Evolutionary conservation across 1,140 invertebrate species (phyloP), one percentile per base, ranked within the genome.

Genomic region (Ephestia elutella): DNA sequence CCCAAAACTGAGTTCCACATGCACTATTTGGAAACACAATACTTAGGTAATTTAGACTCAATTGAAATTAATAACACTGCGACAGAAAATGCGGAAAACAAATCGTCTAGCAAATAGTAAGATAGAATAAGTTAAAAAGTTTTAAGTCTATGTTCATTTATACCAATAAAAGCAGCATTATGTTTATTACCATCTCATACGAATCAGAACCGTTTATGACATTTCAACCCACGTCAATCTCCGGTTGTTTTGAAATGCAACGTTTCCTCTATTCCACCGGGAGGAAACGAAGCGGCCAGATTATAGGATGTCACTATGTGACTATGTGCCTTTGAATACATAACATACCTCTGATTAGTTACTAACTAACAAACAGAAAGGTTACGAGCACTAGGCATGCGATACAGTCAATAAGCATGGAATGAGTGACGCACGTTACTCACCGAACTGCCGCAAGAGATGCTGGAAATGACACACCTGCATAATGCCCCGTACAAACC

Each of bases 381-480:
- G 1, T 5, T 15, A 44, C 7, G 38, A 44, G 38, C 38, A 44
- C 15, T 44, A n/a, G 38, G 38, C 38, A 44, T 44, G 38, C 38
- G 15, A 71, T 71, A 68, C 66, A 60, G 48, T 18, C 54, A 60
- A 49, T 13, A 65, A 63, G 57, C 57, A 63, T 59, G 60, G 49
- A 49, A 51, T 49, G 21, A 21, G 9, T 69, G 66, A 65, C 63
- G 57, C 62, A 54, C 57, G 17, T 18, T 85, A 90, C 89, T 90
- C 79, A 90, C 89, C 89, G 81, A 89, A 86, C 74, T 88, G 89
- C 72, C 86, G 76, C 69, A 90, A 70, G 50, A 90, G 89, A 68
- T 90, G 89, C 78, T 90, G 89, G 86, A 90, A 90, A 88, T 90
- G 89, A 85, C 89, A 90, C 83, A 90, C 89, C 81, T 90, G 89